phyloP scores from a whole-genome alignment of 2,797 vertebrate genomes.

The Sebastes kiyomatsui region DNA sequence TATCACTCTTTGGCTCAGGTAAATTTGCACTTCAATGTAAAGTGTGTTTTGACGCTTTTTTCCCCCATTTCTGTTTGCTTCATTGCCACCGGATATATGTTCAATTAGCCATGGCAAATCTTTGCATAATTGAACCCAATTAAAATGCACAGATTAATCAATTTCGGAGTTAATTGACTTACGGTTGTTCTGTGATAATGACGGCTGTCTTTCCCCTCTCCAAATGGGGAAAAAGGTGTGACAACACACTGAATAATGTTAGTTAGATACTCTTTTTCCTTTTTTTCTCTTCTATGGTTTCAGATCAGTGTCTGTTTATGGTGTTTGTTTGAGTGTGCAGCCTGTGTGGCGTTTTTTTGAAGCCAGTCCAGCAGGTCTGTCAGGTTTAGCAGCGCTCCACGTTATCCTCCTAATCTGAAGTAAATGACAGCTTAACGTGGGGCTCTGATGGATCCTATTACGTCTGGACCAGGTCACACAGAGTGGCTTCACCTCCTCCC shows the following conservation, averaged over 20 bases:
- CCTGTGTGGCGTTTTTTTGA: slow-evolving; percentile 23
- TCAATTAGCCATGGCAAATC: slow-evolving; percentile 70
- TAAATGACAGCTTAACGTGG: slow-evolving; percentile 65
- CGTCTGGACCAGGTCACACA: slow-evolving; percentile 49
- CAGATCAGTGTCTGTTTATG: not conserved
- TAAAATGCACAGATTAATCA: slow-evolving; percentile 73
- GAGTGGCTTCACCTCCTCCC: slow-evolving; percentile 36
- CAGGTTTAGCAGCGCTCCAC: slow-evolving; percentile 49
- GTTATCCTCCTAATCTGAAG: slow-evolving; percentile 71
- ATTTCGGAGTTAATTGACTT: slow-evolving; percentile 68
- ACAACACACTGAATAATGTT: slow-evolving; percentile 10
- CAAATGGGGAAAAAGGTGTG: slow-evolving; percentile 10
- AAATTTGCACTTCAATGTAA: slow-evolving; percentile 38
- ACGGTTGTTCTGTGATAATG: slow-evolving; percentile 56
- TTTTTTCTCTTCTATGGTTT: not conserved
- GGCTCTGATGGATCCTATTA: slow-evolving; percentile 66
- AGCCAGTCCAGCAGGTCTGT: slow-evolving; percentile 56
- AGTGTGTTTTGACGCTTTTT: not conserved
- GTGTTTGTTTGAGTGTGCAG: not conserved
- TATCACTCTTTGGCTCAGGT: slow-evolving; percentile 90
- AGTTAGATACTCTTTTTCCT: not conserved
- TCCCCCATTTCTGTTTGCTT: slow-evolving; percentile 49
- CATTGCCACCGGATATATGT: slow-evolving; percentile 63
- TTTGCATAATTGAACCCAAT: slow-evolving; percentile 68
- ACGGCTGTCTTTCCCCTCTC: slow-evolving; percentile 21